These are phyloP conservation scores for Melipona beecheii DNA, from an alignment of 2,888 invertebrate species.

Conservation along the genomic window DNA sequence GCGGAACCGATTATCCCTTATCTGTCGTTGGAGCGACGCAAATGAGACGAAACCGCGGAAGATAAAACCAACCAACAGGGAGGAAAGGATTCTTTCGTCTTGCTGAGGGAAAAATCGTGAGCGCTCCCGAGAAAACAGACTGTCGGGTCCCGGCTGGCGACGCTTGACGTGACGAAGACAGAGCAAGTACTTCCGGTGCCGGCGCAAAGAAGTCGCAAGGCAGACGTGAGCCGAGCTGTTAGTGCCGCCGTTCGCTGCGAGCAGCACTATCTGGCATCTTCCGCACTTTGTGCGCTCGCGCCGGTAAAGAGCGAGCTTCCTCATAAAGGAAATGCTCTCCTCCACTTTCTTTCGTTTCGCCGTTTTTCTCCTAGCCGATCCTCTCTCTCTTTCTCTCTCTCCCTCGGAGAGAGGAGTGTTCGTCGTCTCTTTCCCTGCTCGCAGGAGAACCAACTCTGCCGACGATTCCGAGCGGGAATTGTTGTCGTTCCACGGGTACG, in stretches of 20 bases:
- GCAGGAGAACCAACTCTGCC: slow-evolving; percentile 3
- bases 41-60: slow-evolving; percentile 46
- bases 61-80: slow-evolving; percentile 34
- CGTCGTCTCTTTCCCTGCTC: not conserved
- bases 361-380: not conserved
- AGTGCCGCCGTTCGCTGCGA: slow-evolving; percentile 37
- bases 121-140: slow-evolving; percentile 24
- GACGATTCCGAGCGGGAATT: slow-evolving; percentile 35
- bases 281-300: slow-evolving; percentile 66
- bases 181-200: slow-evolving; percentile 56
- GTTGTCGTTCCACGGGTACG: slow-evolving; percentile 21
- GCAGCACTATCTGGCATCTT: slow-evolving; percentile 68
- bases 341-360: slow-evolving; percentile 27
- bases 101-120: not conserved
- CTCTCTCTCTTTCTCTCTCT: not conserved
- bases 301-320: slow-evolving; percentile 52
- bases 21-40: slow-evolving; percentile 21
- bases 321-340: slow-evolving; percentile 53
- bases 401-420: not conserved
- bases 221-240: slow-evolving; percentile 33
- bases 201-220: slow-evolving; percentile 21
- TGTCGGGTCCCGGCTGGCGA: not conserved
- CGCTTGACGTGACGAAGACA: slow-evolving; percentile 70
- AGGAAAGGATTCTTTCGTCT: slow-evolving; percentile 19
- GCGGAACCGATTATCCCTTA: slow-evolving; percentile 16